Evolutionary conservation across 1,140 invertebrate species (phyloP).

Genomic region (Neodiprion lecontei): DNA sequence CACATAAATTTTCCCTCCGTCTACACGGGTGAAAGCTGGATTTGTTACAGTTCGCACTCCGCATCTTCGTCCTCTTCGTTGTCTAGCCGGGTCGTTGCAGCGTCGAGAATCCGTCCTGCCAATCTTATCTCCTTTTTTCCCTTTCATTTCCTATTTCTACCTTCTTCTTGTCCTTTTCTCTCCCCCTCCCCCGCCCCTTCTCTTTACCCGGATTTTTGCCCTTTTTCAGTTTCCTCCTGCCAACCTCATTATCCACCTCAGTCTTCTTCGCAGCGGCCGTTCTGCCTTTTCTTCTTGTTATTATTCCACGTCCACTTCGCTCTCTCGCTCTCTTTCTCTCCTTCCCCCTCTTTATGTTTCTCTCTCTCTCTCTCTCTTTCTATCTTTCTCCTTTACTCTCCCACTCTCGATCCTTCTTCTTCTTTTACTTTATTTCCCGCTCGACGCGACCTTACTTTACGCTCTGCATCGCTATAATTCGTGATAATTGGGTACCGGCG

Average conservation of each 20-base stretch:
- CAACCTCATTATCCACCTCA: constrained; percentile 46
- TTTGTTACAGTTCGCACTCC: constrained; percentile 63
- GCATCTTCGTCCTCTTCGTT: constrained; percentile 24
- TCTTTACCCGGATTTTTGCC: constrained; percentile 22
- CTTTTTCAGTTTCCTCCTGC: constrained; percentile 20
- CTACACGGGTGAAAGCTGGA: constrained; percentile 61
- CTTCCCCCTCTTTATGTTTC: neutral
- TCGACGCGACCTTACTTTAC: neutral
- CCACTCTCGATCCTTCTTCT: neutral
- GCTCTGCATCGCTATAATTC: constrained; percentile 4
- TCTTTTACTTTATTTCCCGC: neutral
- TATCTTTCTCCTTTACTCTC: neutral
- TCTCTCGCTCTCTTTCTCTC: constrained; percentile 15
- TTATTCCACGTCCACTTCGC: neutral
- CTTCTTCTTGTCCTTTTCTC: constrained; percentile 18
- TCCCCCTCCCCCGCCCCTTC: constrained; percentile 18
- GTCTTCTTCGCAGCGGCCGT: constrained; percentile 18
- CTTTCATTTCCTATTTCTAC: constrained; percentile 22
- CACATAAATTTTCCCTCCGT: constrained; percentile 63
- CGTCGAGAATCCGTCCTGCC: constrained; percentile 10
- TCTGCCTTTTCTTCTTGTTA: constrained; percentile 18
- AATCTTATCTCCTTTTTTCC: constrained; percentile 26
- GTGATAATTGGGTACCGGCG: constrained; percentile 5
- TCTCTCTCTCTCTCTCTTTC: constrained; percentile 18
- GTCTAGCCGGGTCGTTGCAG: constrained; percentile 34